These are phyloP conservation scores for Meleagris gallopavo DNA, from an alignment of 2,113 vertebrate genomes.

Conservation along the genomic window DNA sequence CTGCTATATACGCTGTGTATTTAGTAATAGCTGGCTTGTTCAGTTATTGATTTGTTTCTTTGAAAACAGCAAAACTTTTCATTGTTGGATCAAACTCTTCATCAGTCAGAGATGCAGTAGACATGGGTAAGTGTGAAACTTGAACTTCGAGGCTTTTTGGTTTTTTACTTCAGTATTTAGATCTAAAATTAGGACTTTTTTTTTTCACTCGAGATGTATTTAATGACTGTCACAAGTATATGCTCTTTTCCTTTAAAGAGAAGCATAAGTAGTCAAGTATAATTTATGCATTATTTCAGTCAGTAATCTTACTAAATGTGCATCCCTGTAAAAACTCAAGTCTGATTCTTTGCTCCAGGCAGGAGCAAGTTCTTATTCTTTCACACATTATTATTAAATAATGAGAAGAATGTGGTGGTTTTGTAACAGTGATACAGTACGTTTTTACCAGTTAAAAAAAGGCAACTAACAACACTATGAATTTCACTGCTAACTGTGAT, in stretches of 20 bases:
- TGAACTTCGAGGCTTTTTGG: background rate
- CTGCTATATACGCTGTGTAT: background rate
- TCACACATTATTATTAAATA: background rate
- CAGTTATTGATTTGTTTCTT: conserved; percentile 62
- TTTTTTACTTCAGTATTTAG: background rate
- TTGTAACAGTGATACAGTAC: background rate
- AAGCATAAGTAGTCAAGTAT: background rate
- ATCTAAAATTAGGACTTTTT: background rate
- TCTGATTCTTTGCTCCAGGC: background rate
- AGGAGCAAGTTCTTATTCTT: background rate
- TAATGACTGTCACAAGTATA: background rate
- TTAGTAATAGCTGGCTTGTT: background rate
- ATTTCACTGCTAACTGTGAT: background rate
- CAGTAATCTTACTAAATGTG: background rate
- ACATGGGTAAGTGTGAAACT: conserved; percentile 86
- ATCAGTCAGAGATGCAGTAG: conserved; percentile 88
- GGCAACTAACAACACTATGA: background rate
- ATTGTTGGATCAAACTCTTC: conserved; percentile 85
- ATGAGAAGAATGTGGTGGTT: background rate
- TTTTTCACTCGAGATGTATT: background rate
- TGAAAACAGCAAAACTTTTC: conserved; percentile 90
- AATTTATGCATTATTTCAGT: background rate
- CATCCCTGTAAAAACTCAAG: background rate
- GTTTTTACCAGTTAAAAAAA: background rate
- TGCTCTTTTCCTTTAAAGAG: background rate